These are phyloP conservation scores for Mugil cephalus DNA, from an alignment of 2,113 vertebrate genomes.

Conservation along the genomic window DNA sequence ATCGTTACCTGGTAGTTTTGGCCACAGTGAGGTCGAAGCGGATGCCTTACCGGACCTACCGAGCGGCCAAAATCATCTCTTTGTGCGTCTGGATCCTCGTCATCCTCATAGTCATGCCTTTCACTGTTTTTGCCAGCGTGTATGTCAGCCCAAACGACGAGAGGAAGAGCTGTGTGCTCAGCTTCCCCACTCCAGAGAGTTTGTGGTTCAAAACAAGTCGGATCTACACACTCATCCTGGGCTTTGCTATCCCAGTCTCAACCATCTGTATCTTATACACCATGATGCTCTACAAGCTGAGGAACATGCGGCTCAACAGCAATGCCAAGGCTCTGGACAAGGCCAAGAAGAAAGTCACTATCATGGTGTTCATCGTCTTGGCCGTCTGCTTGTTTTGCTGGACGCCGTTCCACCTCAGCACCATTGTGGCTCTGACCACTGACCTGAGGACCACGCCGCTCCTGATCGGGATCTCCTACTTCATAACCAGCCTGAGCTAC, in stretches of 20 bases:
- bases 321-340: constrained; percentile 91
- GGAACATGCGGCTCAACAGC: constrained; percentile 88
- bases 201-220: constrained; percentile 91
- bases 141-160: constrained; percentile 80
- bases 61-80: constrained; percentile 88
- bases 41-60: constrained; percentile 87
- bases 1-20: constrained; percentile 90
- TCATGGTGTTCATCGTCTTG: constrained; percentile 92
- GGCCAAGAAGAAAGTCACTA: constrained; percentile 91
- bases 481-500: constrained; percentile 93
- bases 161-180: constrained; percentile 90
- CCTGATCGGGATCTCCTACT: constrained; percentile 90
- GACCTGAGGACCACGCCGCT: constrained; percentile 89
- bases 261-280: constrained; percentile 90
- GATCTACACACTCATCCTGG: constrained; percentile 90
- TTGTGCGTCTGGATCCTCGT: constrained; percentile 91
- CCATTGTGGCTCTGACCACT: constrained; percentile 90
- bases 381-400: constrained; percentile 93
- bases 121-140: constrained; percentile 88
- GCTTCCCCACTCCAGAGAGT: constrained; percentile 89
- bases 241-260: constrained; percentile 90
- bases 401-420: constrained; percentile 93
- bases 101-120: constrained; percentile 89
- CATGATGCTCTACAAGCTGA: constrained; percentile 89
- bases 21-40: constrained; percentile 88